Conservation (phyloP, 2,888 invertebrate genomes). For the Hydraecia micacea region DNA sequence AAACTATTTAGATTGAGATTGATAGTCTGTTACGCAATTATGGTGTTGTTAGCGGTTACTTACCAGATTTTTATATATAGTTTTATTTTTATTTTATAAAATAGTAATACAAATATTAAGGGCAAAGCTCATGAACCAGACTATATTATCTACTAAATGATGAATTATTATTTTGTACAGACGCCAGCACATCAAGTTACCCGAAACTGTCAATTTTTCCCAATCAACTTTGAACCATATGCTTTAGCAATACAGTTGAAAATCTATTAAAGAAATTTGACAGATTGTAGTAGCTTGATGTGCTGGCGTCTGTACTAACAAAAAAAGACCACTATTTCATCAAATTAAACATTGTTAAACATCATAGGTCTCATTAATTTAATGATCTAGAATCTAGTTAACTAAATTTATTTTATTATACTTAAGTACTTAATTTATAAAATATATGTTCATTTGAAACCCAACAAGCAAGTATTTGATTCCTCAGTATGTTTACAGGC, state of each 20-base stretch:
- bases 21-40: too few relatives aligned
- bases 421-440: neutral
- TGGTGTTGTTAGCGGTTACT: neutral
- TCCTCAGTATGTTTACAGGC: neutral
- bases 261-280: too few relatives aligned
- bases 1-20: too few relatives aligned
- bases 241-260: too few relatives aligned
- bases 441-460: conserved; percentile 3
- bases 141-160: neutral
- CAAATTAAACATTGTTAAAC: too few relatives aligned
- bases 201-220: too few relatives aligned
- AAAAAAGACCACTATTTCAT: too few relatives aligned
- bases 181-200: too few relatives aligned
- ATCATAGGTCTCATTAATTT: neutral
- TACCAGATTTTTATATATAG: neutral
- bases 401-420: neutral
- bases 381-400: neutral
- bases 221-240: too few relatives aligned
- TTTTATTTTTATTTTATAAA: neutral
- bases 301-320: too few relatives aligned
- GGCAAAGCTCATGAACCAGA: neutral
- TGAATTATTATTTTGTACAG: neutral
- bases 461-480: neutral
- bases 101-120: neutral
- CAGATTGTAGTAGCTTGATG: too few relatives aligned